These are phyloP conservation scores for Drosophila pseudotakahashii DNA, from an alignment of 2,888 invertebrate species.

Conservation along the genomic window DNA sequence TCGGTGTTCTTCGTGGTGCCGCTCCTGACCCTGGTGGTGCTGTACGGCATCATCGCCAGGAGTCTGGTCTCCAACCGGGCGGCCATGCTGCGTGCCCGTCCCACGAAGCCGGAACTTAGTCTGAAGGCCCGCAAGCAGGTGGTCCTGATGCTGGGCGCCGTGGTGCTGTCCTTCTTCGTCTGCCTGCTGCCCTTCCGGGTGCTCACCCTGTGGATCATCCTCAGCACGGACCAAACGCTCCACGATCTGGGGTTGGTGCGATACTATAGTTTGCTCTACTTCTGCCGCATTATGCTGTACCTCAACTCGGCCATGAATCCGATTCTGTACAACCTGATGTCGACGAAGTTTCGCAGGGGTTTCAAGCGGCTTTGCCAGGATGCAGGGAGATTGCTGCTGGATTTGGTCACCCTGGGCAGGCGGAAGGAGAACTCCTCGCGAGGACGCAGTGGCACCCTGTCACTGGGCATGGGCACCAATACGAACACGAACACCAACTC, in stretches of 20 bases:
- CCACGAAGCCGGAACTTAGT: slow-evolving; percentile 90
- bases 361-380: slow-evolving; percentile 88
- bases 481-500: slow-evolving; percentile 86
- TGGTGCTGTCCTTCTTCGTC: slow-evolving; percentile 94
- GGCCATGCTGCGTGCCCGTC: slow-evolving; percentile 87
- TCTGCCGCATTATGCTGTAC: slow-evolving; percentile 94
- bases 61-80: slow-evolving; percentile 90
- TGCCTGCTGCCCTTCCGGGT: slow-evolving; percentile 94
- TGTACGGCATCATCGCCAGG: slow-evolving; percentile 93
- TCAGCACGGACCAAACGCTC: slow-evolving; percentile 89
- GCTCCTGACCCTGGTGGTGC: slow-evolving; percentile 90
- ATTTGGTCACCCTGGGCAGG: slow-evolving; percentile 65
- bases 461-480: slow-evolving; percentile 84
- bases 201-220: slow-evolving; percentile 92
- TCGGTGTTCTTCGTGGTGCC: slow-evolving; percentile 93
- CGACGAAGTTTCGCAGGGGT: slow-evolving; percentile 93
- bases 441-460: slow-evolving; percentile 59
- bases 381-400: slow-evolving; percentile 49
- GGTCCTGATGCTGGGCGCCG: slow-evolving; percentile 93
- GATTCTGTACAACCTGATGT: slow-evolving; percentile 96
- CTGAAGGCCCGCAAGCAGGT: slow-evolving; percentile 92
- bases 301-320: slow-evolving; percentile 96
- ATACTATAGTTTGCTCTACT: slow-evolving; percentile 93
- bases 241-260: slow-evolving; percentile 89
- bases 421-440: slow-evolving; percentile 40